phyloP scores from a whole-genome alignment of 2,113 vertebrate genomes.

The Stercorarius parasiticus region DNA sequence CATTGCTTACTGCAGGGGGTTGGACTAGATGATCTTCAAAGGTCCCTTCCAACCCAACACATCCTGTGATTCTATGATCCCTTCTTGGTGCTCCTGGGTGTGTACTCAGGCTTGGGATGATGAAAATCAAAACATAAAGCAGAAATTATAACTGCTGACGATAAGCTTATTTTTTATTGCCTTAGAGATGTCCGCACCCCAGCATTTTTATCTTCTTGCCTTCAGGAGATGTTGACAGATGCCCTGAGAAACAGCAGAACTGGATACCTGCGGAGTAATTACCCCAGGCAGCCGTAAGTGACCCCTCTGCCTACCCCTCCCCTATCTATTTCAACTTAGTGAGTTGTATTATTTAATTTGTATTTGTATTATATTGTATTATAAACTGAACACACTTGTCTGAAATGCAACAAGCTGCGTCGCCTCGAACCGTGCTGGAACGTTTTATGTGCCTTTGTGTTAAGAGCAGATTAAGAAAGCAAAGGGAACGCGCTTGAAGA shows the following conservation, averaged over 20 bases:
- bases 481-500: background rate
- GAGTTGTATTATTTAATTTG: background rate
- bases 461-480: background rate
- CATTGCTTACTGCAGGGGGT: too few relatives aligned
- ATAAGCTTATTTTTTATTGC: background rate
- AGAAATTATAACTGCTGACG: background rate
- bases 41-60: too few relatives aligned
- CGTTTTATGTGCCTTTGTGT: background rate
- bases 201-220: background rate
- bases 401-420: background rate
- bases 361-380: too few relatives aligned
- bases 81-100: background rate
- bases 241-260: background rate
- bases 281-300: background rate
- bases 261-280: background rate
- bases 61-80: too few relatives aligned
- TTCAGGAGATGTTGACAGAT: background rate
- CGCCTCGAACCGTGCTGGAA: background rate
- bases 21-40: too few relatives aligned
- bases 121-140: background rate
- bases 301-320: background rate
- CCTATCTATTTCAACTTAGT: accelerated
- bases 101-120: background rate
- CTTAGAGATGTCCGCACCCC: background rate
- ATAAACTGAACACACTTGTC: background rate